Evolutionary conservation across 1,140 invertebrate species (phyloP), one percentile per base, ranked within the genome.

Genomic region (Drosophila nasuta): DNA sequence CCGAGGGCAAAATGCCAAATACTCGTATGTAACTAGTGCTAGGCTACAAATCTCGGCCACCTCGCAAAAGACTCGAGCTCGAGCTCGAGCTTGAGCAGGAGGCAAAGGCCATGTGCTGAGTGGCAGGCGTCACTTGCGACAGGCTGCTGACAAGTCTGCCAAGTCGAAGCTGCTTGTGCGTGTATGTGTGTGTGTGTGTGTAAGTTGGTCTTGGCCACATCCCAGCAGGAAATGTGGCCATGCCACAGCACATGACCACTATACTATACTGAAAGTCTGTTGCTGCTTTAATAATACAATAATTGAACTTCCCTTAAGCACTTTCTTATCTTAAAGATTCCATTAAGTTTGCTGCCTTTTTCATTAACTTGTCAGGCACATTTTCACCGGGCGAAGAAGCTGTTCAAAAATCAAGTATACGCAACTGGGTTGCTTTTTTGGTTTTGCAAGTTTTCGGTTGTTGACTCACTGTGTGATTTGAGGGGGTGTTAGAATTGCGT

Each of bases 91-190:
- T 5, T 0, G 48, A 10, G 17, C 48, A 63, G 13, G 5, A 15
- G 45, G 72, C 72, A 69, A 57, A 70, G 72, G 66, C 25, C 73
- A 65, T 75, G 67, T 71, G 75, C 48, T 65, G 85, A 87, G 85
- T 87, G 83, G 80, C 83, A 87, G 77, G 89, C 81, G 79, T 88
- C 85, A 81, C 71, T 81, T 89, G 81, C 75, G 85, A 85, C 78
- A 75, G 80, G 30, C 82, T 78, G 69, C 69, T 83, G 82, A 87
- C 83, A 88, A 87, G 80, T 77, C 69, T 69, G 73, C 71, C 59
- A 87, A 52, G 28, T 35, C 20, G 20, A 49, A 71, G 77, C 49
- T 6, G 30, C 30, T 65, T 65, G 58, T 48, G 52, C 13, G 46
- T 69, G 41, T 8, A 41, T 41, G 51, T 33, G 41, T 8, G 46